Conservation (phyloP, 2,888 invertebrate genomes). For the Patella pellucida region DNA sequence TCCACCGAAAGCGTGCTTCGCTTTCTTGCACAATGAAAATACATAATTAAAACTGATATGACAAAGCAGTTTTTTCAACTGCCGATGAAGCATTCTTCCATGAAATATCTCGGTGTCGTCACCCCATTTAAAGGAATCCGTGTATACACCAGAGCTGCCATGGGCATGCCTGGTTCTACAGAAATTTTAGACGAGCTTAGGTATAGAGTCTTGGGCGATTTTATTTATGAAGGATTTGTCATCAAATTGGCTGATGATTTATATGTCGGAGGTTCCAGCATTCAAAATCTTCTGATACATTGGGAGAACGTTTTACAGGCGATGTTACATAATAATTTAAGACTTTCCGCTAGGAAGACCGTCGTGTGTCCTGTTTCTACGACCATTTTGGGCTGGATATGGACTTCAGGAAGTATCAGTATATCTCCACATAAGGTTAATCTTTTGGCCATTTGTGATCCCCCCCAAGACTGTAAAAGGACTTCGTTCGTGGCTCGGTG, state of each 20-base stretch:
- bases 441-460: background rate
- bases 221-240: background rate
- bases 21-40: background rate
- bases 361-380: background rate
- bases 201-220: background rate
- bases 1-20: background rate
- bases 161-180: slow-evolving; percentile 14
- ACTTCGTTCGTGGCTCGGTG: background rate
- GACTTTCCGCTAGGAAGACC: background rate
- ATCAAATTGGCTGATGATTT: background rate
- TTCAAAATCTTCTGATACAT: background rate
- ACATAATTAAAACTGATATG: slow-evolving; percentile 8
- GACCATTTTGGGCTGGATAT: background rate
- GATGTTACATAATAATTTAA: background rate
- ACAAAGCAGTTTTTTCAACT: slow-evolving; percentile 6
- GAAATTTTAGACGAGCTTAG: slow-evolving; percentile 4
- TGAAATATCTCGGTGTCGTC: background rate
- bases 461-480: background rate
- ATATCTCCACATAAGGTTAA: background rate
- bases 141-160: background rate
- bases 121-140: slow-evolving; percentile 6
- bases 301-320: background rate
- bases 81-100: background rate
- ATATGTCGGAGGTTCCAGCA: background rate
- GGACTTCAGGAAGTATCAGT: background rate